phyloP scores from a whole-genome alignment of 2,888 invertebrate species.

The Nephrotoma appendiculata region DNA sequence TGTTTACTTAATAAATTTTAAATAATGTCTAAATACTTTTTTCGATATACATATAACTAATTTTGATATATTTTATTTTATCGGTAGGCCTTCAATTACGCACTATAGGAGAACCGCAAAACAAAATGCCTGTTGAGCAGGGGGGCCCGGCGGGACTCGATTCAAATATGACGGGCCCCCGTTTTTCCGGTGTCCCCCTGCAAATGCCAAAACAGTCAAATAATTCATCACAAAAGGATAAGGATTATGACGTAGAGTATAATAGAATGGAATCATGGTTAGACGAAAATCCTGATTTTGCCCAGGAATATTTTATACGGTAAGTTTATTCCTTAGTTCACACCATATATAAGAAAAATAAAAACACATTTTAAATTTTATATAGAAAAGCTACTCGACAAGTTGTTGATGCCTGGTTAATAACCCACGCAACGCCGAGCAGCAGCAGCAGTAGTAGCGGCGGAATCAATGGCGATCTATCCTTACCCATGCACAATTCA shows the following conservation, averaged over 20 bases:
- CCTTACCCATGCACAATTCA: slow-evolving; percentile 39
- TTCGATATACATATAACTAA: neutral
- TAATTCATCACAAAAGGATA: slow-evolving; percentile 23
- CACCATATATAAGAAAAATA: slow-evolving; percentile 9
- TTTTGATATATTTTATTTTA: slow-evolving; percentile 26
- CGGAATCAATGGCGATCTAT: slow-evolving; percentile 28
- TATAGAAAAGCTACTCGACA: slow-evolving; percentile 81
- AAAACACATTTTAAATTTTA: slow-evolving; percentile 12
- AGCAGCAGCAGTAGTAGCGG: slow-evolving; percentile 24
- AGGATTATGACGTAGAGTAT: slow-evolving; percentile 68
- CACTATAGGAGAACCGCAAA: slow-evolving; percentile 67
- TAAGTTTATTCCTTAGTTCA: slow-evolving; percentile 23
- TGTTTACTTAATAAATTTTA: neutral
- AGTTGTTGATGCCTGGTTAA: slow-evolving; percentile 86
- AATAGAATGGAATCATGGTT: slow-evolving; percentile 90
- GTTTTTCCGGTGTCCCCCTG: slow-evolving; percentile 35
- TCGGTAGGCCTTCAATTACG: slow-evolving; percentile 68
- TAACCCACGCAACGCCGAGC: slow-evolving; percentile 69
- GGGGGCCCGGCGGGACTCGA: slow-evolving; percentile 52
- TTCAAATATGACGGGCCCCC: slow-evolving; percentile 22
- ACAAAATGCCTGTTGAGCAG: slow-evolving; percentile 45
- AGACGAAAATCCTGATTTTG: slow-evolving; percentile 92
- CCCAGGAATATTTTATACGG: slow-evolving; percentile 90
- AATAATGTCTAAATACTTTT: no score
- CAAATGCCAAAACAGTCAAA: slow-evolving; percentile 15